Base-by-base conservation (phyloP, 2,113 vertebrate genomes). In the Carassius carassius region DNA sequence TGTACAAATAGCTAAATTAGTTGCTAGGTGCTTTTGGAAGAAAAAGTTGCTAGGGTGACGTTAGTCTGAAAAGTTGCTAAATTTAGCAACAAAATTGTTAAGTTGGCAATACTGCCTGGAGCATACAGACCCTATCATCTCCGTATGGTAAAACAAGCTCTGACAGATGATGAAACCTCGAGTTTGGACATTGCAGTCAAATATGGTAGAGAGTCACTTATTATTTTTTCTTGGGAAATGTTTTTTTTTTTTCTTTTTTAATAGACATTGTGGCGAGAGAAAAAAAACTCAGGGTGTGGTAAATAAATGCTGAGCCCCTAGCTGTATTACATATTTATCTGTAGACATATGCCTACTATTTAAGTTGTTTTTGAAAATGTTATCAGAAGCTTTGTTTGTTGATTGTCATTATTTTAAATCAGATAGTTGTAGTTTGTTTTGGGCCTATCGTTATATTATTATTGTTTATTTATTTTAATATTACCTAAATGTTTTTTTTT, bases 171-270 rank as follows among this genome's bases (percentile, higher is more conserved):
- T 69, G 72, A 72, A 58, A 58, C 17, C 80, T 41, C 12, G 80
- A 58, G 65, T 35, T 72, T 72, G 44, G 14, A 51, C 62, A 21
- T 51, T 65, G n/a, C 25, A 72, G 12, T 82, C 80, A 82, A 82
- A 49, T 82, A 72, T 72, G 80, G 80, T 82, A 56, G 80, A 82
- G 80, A 72, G 80, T 70, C 47, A 65, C 78, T 69, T 69, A 56
- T 49, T 69, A 35, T 5, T 7, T 82, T 82, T 58, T 72, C 49
- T 65, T 65, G 80, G 80, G 80, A 82, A 72, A 82, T 82, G 72
- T n/a, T n/a, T n/a, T n/a, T 29, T 29, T 29, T 29, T 29, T 1
- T 44, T 44, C 2, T 44, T 44, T 1, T 44, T 44, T 41, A 72
- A 25, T 13, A 51, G 37, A n/a, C 2, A 29, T 3, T 4, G 29